Evolutionary conservation across 1,140 invertebrate genomes (phyloP), one percentile per base, ranked within the genome.

Genomic region (Musca vetustissima): DNA sequence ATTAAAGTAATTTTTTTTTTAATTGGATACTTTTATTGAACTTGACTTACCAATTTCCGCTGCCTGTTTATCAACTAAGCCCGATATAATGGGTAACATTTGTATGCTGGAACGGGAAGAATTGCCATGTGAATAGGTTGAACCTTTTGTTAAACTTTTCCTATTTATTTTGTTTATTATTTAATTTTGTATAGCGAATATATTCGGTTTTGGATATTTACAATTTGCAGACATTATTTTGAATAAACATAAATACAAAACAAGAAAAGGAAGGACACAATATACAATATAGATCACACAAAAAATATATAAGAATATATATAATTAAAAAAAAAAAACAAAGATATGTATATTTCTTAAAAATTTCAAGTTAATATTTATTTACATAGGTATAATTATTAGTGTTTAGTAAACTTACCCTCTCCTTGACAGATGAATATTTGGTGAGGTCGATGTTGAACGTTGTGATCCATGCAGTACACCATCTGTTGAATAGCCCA

Each of bases 81-180:
- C 77, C 1, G 81, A 82, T 24, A 83, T 83, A 69, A 83, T 83
- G 64, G 81, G 81, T 72, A 83, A 68, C 80, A 83, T 82, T 75
- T 82, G 81, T 65, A 83, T 81, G 72, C 81, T 83, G 67, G 80
- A 82, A 76, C 79, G 78, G 74, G 80, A 81, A 64, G 81, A 82
- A 76, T 80, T 81, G 66, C 78, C 78, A 74, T 80, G 78, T 79
- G 78, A 80, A 77, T 73, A 79, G 72, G 77, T 77, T 70, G 78
- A 80, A 28, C 73, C 71, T 73, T 80, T 80, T 74, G 76, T 80
- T 69, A 76, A 72, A 65, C 72, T 69, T 75, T 80, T 80, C 70
- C 59, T 75, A 36, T n/a, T 48, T 2, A 13, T n/a, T 9, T 32
- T 17, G 13, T 7, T 43, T 43, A 13, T 53, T 53, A 13, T 24